A percentile compares a stretch with the other conserved stretches of the same genome.
Evolutionary conservation across 2,113 vertebrate species (phyloP).

Genomic region (Chitala chitala): DNA sequence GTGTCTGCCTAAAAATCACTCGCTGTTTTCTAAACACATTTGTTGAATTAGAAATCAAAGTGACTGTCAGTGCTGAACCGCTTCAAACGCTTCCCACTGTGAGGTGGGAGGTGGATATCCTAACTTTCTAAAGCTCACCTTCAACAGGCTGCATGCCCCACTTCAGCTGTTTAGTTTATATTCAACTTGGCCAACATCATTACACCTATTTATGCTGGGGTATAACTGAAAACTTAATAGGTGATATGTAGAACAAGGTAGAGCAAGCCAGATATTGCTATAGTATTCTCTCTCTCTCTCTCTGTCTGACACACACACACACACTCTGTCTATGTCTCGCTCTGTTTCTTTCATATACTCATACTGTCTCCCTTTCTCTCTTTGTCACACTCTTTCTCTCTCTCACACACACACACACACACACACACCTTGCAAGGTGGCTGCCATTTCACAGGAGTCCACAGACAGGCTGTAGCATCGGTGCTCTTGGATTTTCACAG

Average conservation of each 20-base stretch:
- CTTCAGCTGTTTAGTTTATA: conserved; percentile 9
- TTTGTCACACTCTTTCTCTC: too few relatives aligned
- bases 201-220: neutral
- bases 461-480: neutral
- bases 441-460: neutral
- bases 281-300: too few relatives aligned
- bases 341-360: too few relatives aligned
- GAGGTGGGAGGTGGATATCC: conserved; percentile 36
- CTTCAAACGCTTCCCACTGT: conserved; percentile 32
- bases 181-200: conserved; percentile 7
- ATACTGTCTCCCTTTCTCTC: too few relatives aligned
- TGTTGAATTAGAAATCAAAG: conserved; percentile 40
- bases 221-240: neutral
- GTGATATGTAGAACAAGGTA: neutral
- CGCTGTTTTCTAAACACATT: neutral
- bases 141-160: neutral
- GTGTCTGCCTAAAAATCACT: neutral
- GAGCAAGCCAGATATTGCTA: too few relatives aligned
- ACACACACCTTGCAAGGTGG: too few relatives aligned
- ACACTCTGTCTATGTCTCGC: too few relatives aligned
- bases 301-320: too few relatives aligned
- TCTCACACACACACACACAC: too few relatives aligned
- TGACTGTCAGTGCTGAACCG: conserved; percentile 26
- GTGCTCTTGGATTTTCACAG: neutral
- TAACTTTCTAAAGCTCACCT: conserved; percentile 1